Base-by-base conservation (phyloP, 1,140 invertebrate genomes). In the Scylla paramamosain region DNA sequence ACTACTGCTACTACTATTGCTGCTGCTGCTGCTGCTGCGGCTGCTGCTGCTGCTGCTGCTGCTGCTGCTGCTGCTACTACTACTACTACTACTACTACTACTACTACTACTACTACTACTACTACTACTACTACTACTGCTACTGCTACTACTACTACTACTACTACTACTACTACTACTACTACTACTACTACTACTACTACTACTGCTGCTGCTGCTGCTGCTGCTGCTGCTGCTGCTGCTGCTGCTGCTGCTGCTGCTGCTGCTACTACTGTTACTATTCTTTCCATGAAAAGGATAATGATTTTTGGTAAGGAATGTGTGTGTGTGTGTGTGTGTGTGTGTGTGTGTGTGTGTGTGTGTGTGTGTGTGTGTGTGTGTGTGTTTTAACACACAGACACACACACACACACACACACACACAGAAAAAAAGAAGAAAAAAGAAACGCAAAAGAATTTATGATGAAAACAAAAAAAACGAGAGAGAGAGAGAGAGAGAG, bases 51-150 rank as follows among this genome's bases (percentile, higher is more conserved):
- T n/a, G n/a, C 16, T 29, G 29, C 4, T 83, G 29, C 6, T 6
- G 29, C 0, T 83, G 0, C 12, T 83, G 7, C 77, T 83, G 7
- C 12, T 83, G 0, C 0, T 39, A 88, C 31, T 88, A 88, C 86
- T 88, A 88, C 29, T 88, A 88, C 29, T 32, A 88, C 86, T 88
- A 88, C 86, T 88, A 32, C 86, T 88, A 88, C 86, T 32, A 88
- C 86, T 88, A 88, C n/a, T 87, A 59, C 52, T 59, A 59, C 52
- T 59, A 59, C 52, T 52, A 48, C 39, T 46, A 29, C 39, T 29
- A 45, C 28, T 88, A 46, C 88, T 46, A 12, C 48, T 45, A 46
- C 87, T 89, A 89, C 87, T 89, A 89, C 46, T 46, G 25, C 39
- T 89, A 28, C 32, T 89, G 20, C 46, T 89, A 45, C 14, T 28